Percentiles rank a stretch among this genome's conserved stretches.
Evolutionary conservation across 2,888 invertebrate genomes (phyloP).

Genomic region (Gastracanthus pulcherrimus): DNA sequence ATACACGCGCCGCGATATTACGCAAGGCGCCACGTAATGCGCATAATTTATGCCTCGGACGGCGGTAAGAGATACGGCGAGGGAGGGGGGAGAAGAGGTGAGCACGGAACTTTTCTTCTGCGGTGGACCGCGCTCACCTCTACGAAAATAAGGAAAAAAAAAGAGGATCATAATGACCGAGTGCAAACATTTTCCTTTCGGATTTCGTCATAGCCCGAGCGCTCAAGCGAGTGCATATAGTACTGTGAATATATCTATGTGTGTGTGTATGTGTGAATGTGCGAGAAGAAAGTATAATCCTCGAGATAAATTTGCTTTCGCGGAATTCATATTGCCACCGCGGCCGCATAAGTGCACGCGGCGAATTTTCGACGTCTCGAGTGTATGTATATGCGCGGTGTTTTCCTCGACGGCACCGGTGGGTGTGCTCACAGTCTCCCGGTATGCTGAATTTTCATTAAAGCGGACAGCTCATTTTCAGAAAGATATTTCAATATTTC

Average conservation of each 20-base stretch:
- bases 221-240: background rate
- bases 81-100: too few relatives aligned
- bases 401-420: background rate
- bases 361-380: too few relatives aligned
- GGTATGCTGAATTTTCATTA: background rate
- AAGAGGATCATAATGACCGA: constrained; percentile 19
- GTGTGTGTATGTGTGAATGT: background rate
- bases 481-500: background rate
- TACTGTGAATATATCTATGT: background rate
- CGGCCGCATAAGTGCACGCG: too few relatives aligned
- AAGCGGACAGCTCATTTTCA: background rate
- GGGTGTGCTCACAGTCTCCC: too few relatives aligned
- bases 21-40: constrained; percentile 48
- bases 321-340: constrained; percentile 7
- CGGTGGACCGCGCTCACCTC: constrained; percentile 37
- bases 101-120: background rate
- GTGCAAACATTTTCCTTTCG: constrained; percentile 32
- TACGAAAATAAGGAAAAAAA: constrained; percentile 13
- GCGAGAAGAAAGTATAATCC: constrained; percentile 4
- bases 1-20: too few relatives aligned
- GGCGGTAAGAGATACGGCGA: too few relatives aligned
- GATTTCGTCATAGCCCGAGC: constrained; percentile 16
- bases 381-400: background rate
- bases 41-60: constrained; percentile 40
- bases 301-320: constrained; percentile 35